These are phyloP conservation scores for Dione juno DNA, from an alignment of 2,888 invertebrate species.

Conservation along the genomic window DNA sequence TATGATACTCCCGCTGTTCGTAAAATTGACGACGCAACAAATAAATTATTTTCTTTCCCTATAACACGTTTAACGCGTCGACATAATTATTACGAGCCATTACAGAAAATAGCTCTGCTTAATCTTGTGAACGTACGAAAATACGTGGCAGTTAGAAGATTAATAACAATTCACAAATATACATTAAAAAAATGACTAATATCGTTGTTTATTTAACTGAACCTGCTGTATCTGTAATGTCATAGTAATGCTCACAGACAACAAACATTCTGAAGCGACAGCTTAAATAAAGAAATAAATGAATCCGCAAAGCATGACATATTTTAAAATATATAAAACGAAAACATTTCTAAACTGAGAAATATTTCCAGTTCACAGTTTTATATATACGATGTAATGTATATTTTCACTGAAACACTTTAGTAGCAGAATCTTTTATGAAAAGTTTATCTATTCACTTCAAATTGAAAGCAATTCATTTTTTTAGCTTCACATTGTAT, in stretches of 20 bases:
- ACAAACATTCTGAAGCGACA: not conserved
- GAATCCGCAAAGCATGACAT: not conserved
- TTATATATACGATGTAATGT: not conserved
- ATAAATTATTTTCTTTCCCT: slow-evolving; percentile 55
- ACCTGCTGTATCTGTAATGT: no score
- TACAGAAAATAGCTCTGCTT: slow-evolving; percentile 49
- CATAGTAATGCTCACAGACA: not conserved
- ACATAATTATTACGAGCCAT: slow-evolving; percentile 57
- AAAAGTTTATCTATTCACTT: not conserved
- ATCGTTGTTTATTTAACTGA: no score
- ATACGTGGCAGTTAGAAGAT: slow-evolving; percentile 8
- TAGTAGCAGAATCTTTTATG: not conserved
- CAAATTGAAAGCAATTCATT: no score
- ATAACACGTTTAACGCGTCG: slow-evolving; percentile 55
- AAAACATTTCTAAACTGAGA: slow-evolving; percentile 4
- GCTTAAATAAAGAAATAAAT: not conserved
- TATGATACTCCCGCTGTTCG: slow-evolving; percentile 39
- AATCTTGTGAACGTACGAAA: slow-evolving; percentile 40
- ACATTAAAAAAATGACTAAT: not conserved
- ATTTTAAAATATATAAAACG: not conserved
- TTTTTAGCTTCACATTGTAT: no score
- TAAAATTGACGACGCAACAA: slow-evolving; percentile 47
- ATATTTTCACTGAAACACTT: not conserved
- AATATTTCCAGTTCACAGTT: slow-evolving; percentile 4
- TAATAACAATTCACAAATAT: not conserved